Conservation (phyloP, 2,797 vertebrate genomes). For the Urocyon cinereoargenteus region DNA sequence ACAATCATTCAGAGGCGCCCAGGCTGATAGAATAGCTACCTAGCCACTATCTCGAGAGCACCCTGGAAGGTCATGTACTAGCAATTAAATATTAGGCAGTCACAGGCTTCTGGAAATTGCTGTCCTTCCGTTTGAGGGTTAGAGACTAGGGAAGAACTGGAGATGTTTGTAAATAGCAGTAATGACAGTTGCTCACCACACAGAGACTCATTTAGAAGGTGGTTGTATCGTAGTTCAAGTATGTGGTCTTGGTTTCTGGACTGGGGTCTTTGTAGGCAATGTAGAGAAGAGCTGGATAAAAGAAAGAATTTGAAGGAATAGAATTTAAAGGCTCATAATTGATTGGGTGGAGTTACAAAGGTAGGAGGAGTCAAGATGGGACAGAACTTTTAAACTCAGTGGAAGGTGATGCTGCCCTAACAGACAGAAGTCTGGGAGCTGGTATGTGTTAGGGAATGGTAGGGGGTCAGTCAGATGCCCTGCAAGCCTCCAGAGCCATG, state of each 20-base stretch:
- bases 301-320: slow-evolving; percentile 22
- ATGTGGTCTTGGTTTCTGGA: neutral
- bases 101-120: neutral
- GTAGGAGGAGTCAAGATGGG: neutral
- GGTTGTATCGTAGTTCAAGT: neutral
- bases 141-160: neutral
- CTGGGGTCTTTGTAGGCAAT: neutral
- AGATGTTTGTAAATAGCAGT: neutral
- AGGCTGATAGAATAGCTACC: neutral
- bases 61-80: neutral
- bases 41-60: neutral
- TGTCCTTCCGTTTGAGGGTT: neutral
- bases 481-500: neutral
- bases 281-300: neutral
- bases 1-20: neutral
- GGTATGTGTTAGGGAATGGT: neutral
- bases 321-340: neutral
- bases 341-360: neutral
- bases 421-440: neutral
- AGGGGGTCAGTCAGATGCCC: neutral
- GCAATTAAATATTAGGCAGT: neutral
- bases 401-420: neutral
- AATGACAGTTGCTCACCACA: neutral
- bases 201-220: neutral
- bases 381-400: neutral